Evolutionary conservation across 1,140 invertebrate genomes (phyloP).

Genomic region (Bilobella aurantiaca): DNA sequence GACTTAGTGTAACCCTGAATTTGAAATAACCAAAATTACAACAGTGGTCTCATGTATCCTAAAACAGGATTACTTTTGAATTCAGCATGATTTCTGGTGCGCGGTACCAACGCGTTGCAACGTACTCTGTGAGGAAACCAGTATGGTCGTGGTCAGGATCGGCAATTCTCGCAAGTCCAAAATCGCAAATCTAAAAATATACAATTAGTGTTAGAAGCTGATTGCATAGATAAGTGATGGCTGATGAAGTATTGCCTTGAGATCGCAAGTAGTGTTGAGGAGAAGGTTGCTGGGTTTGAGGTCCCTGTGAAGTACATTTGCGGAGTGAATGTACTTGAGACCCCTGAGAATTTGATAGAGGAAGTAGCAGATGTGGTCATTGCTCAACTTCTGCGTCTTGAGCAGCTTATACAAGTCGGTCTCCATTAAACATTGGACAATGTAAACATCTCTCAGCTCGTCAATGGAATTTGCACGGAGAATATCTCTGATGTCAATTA

Average conservation of each 20-base stretch:
- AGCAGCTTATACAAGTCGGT: constrained; percentile 99
- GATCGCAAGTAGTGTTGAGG: constrained; percentile 98
- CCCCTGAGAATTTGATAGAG: constrained; percentile 98
- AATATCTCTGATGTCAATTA: constrained; percentile 99
- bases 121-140: constrained; percentile 97
- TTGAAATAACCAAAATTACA: constrained; percentile 1
- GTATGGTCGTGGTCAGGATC: constrained; percentile 99
- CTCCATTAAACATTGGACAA: constrained; percentile 99
- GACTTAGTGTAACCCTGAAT: constrained; percentile 93
- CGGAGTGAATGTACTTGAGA: constrained; percentile 98
- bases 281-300: constrained; percentile 97
- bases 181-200: constrained; percentile 78
- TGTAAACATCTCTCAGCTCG: constrained; percentile 99
- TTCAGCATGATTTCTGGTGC: constrained; percentile 99
- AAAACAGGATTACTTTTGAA: constrained; percentile 58
- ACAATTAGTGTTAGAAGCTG: not conserved
- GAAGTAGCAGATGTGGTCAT: constrained; percentile 99
- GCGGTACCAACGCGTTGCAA: constrained; percentile 95
- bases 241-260: constrained; percentile 67
- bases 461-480: constrained; percentile 86
- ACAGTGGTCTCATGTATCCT: not conserved
- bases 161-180: constrained; percentile 90
- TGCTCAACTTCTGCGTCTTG: constrained; percentile 72
- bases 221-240: no score
- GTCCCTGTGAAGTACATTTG: constrained; percentile 97